These are phyloP conservation scores for Nerophis lumbriciformis DNA, from an alignment of 2,113 vertebrate genomes.

Conservation along the genomic window DNA sequence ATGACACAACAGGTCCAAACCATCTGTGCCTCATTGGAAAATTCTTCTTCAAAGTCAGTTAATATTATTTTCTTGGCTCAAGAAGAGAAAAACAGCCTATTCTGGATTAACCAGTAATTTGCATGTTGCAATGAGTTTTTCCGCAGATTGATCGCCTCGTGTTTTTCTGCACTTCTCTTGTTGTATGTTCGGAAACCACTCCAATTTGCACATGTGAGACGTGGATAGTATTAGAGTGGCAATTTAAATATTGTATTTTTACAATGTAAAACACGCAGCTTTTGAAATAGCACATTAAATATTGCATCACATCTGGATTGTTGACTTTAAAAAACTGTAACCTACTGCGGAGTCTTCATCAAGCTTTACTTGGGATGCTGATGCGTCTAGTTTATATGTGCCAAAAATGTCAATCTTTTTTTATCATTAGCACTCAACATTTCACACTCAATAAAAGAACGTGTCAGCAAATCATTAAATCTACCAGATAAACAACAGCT, in stretches of 20 bases:
- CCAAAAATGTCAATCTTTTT: neutral
- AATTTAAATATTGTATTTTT: too few relatives aligned
- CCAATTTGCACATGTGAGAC: too few relatives aligned
- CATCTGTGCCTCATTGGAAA: neutral
- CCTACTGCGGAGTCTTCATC: neutral
- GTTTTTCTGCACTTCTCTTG: neutral
- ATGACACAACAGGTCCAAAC: neutral
- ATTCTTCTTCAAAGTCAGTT: neutral
- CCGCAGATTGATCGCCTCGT: too few relatives aligned
- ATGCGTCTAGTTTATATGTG: neutral
- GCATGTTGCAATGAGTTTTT: neutral
- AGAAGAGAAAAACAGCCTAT: neutral
- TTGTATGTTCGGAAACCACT: too few relatives aligned
- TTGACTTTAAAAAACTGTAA: too few relatives aligned
- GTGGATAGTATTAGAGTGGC: neutral
- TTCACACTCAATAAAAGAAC: neutral
- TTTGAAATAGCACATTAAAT: too few relatives aligned
- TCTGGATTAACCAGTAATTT: neutral
- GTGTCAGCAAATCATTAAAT: neutral
- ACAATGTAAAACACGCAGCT: too few relatives aligned
- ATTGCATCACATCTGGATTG: too few relatives aligned
- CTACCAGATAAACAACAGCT: too few relatives aligned
- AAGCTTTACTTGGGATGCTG: too few relatives aligned
- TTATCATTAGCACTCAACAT: conserved; percentile 3
- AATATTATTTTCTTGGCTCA: neutral